Evolutionary conservation across 2,113 vertebrate genomes (phyloP), one percentile per base, ranked within the genome.

Genomic region (Myodes glareolus): DNA sequence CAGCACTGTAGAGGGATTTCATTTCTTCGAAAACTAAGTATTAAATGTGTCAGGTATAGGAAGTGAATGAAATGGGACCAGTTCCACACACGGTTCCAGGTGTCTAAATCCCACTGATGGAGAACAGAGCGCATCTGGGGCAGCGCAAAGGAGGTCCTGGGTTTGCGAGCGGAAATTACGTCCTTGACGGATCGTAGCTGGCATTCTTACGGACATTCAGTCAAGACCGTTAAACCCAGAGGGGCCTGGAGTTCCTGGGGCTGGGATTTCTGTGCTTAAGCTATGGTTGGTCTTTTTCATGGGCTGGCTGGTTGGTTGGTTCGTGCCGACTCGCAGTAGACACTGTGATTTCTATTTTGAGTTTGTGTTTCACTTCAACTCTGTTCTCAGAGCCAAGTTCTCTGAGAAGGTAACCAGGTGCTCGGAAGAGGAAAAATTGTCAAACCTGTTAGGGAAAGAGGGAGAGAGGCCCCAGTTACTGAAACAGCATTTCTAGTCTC

Each of bases 1-100:
- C 5, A 23, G 89, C 36, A 39, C 70, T 84, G 97, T 96, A 96
- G 75, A 96, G 87, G 85, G 96, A 95, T 96, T 97, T 93, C 93
- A 95, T 98, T 98, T 97, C 97, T 97, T 97, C 96, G 96, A 96
- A 97, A 97, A 97, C 91, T 63, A 91, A 78, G 94, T 97, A 97
- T 98, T 97, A 98, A 97, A 97, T 96, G 96, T 97, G 97, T 97
- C 98, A 97, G 95, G 94, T 97, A 89, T 91, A 98, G 98, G 97
- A 98, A 97, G 97, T 98, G 88, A 96, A 94, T 94, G 97, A 96
- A 96, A 97, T 96, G 86, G 97, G 96, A 92, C 94, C 97, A 97
- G 96, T 97, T 97, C 96, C 96, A 96, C 97, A 96, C 96, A 96
- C 29, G 50, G 97, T 97, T 97, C 97, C 98, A 97, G 97, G 97